phyloP scores from a whole-genome alignment of 2,113 vertebrate genomes.

The Syrmaticus mikado region DNA sequence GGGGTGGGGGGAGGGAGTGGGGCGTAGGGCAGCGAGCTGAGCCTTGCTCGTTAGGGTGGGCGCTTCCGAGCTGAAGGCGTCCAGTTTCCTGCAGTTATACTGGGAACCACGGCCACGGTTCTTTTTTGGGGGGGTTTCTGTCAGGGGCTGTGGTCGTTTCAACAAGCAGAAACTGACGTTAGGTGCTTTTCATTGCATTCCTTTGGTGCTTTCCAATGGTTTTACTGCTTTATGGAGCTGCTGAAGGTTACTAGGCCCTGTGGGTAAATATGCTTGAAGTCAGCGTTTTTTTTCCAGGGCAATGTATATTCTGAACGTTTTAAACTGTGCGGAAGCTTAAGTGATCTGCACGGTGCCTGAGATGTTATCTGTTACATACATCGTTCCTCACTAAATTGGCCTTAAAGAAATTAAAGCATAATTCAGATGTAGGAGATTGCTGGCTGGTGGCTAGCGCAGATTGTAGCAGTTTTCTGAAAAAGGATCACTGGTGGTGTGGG shows the following conservation, averaged over 20 bases:
- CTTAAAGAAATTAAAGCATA: not conserved
- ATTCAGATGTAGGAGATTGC: not conserved
- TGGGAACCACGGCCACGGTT: not conserved
- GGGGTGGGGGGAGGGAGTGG: not conserved
- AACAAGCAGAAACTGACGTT: not conserved
- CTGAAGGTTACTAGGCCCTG: not conserved
- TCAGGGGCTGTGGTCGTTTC: not conserved
- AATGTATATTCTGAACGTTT: not conserved
- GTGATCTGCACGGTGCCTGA: accelerated
- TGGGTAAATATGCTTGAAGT: not conserved
- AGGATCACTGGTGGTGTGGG: accelerated
- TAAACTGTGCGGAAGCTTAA: accelerated
- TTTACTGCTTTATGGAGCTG: not conserved
- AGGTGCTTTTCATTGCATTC: not conserved
- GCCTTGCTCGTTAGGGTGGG: no score
- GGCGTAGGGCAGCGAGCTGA: not conserved
- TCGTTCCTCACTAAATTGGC: not conserved
- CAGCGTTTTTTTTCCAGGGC: not conserved
- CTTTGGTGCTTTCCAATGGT: not conserved
- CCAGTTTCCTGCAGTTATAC: accelerated
- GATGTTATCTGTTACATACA: not conserved
- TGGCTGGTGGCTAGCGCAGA: not conserved
- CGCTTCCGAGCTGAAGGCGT: not conserved
- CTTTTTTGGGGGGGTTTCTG: not conserved
- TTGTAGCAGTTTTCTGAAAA: not conserved